Conservation (phyloP, 1,140 invertebrate species). For the Calephelis virginiensis region DNA sequence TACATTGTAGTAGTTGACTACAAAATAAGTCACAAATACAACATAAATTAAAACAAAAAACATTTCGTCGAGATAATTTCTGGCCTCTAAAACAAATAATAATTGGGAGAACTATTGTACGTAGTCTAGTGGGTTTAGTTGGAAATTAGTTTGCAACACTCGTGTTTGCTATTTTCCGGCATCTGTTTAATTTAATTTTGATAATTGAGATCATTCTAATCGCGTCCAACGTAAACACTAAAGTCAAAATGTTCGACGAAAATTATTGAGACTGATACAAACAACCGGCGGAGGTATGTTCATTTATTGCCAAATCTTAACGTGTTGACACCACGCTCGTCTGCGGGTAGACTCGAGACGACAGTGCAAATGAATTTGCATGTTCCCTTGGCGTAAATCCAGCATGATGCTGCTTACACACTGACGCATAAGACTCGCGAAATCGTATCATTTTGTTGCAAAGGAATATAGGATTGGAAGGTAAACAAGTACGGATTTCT, state of each 20-base stretch:
- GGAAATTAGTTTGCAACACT: background rate
- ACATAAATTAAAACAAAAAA: too few species aligned
- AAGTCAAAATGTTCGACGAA: slow-evolving; percentile 3
- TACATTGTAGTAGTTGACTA: too few species aligned
- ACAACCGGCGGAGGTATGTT: slow-evolving; percentile 19
- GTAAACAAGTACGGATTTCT: too few species aligned
- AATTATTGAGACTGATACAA: slow-evolving; percentile 19
- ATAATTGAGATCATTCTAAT: slow-evolving; percentile 18
- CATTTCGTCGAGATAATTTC: too few species aligned
- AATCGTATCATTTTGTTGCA: too few species aligned
- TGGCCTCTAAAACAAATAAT: too few species aligned
- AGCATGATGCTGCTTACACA: slow-evolving; percentile 37
- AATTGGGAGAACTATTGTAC: background rate
- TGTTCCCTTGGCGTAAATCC: slow-evolving; percentile 50
- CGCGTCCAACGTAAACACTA: slow-evolving; percentile 4
- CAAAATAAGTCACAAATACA: too few species aligned
- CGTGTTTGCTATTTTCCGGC: slow-evolving; percentile 10
- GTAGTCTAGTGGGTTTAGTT: background rate
- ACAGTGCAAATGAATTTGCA: slow-evolving; percentile 63
- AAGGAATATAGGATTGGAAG: too few species aligned
- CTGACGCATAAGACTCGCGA: background rate
- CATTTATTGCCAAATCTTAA: slow-evolving; percentile 26
- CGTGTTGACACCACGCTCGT: slow-evolving; percentile 53
- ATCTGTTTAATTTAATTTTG: slow-evolving; percentile 9
- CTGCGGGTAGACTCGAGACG: slow-evolving; percentile 41